Base-by-base conservation (phyloP, 2,888 invertebrate species). In the Mesorhabditis sp. region DNA sequence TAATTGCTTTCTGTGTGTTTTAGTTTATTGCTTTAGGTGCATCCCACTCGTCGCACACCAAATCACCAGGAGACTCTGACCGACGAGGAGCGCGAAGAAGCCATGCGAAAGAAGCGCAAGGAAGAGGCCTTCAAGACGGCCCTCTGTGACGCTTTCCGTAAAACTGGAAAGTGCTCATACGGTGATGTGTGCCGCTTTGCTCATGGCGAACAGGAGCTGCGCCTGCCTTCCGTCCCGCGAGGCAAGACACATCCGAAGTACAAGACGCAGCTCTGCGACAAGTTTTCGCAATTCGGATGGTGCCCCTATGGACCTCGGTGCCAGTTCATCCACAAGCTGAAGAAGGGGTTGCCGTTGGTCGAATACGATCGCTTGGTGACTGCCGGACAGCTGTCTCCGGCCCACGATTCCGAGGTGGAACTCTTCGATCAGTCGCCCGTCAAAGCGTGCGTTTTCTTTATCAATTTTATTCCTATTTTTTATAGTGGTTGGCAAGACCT, bases 261-360 rank as follows among this genome's bases (percentile, higher is more conserved):
- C 75, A 79, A 79, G 71, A 79, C 79, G 28, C 76, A 77, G 41
- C 74, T 79, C 28, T 79, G 79, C 63, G 79, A 79, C 72, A 79
- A 79, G 70, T 79, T 79, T 67, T 73, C 73, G 50, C 72, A 68
- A 3, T 73, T 73, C 7, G 77, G 77, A 6, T 72, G 64, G n/a
- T 77, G 77, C 71, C 71, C 70, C 58, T 77, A 77, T 65, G 77
- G 77, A 0, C 70, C 72, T 43, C 65, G 74, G 72, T 77, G 77
- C 67, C 74, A 74, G 68, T 77, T 74, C 74, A 77, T 77, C 61
- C 77, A 77, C 63, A 73, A 74, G 61, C 50, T 74, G 28, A 28
- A 28, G 28, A 28, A 77, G 74, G 80, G 80, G 62, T 77, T 78
- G 13, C 76, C 78, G 44, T 67, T 80, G 66, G 69, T 77, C 13